These are phyloP conservation scores for Volucella zonaria DNA, from an alignment of 2,888 invertebrate species.

Conservation along the genomic window DNA sequence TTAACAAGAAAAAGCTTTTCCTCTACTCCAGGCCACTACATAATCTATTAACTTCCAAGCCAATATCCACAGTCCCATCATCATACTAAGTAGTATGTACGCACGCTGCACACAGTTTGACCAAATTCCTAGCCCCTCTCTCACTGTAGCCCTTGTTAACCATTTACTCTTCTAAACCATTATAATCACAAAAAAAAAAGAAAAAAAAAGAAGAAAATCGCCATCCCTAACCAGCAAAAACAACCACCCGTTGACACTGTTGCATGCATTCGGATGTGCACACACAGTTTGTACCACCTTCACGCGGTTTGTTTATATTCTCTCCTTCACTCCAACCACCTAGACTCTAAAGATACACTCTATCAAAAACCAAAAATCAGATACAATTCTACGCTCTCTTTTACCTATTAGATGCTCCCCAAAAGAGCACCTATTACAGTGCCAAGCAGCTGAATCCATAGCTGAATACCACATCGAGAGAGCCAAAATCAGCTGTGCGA, in stretches of 20 bases:
- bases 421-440: slow-evolving; percentile 25
- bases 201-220: background rate
- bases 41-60: slow-evolving; percentile 60
- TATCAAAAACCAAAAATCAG: background rate
- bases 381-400: slow-evolving; percentile 18
- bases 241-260: slow-evolving; percentile 70
- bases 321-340: slow-evolving; percentile 38
- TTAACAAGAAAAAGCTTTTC: slow-evolving; percentile 58
- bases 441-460: slow-evolving; percentile 49
- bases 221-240: slow-evolving; percentile 19
- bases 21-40: slow-evolving; percentile 45
- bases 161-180: background rate
- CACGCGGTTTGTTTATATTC: slow-evolving; percentile 69
- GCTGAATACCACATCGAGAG: slow-evolving; percentile 50
- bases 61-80: slow-evolving; percentile 34
- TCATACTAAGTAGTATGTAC: slow-evolving; percentile 28
- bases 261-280: slow-evolving; percentile 70
- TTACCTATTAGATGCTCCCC: background rate
- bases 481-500: slow-evolving; percentile 61
- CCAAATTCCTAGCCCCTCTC: slow-evolving; percentile 32
- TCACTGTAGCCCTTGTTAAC: background rate
- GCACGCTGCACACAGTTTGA: slow-evolving; percentile 40
- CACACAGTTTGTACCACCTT: slow-evolving; percentile 45
- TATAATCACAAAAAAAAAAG: background rate
- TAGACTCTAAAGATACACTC: slow-evolving; percentile 6